A percentile compares a stretch with the other conserved stretches of the same genome.
These are phyloP conservation scores for Neodontobutis hainanensis DNA, from an alignment of 2,113 vertebrate genomes.

Conservation along the genomic window DNA sequence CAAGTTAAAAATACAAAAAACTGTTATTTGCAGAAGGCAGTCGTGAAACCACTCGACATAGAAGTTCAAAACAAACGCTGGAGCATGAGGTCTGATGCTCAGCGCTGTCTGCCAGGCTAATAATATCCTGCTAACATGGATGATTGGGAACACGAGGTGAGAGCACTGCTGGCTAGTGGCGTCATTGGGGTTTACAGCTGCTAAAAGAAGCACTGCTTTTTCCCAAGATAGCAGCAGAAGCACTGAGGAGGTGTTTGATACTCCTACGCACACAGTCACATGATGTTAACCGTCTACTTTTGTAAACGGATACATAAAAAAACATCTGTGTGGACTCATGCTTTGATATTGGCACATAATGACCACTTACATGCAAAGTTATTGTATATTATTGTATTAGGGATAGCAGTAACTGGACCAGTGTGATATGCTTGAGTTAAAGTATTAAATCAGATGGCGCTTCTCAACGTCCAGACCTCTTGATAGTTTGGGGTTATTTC, in stretches of 20 bases:
- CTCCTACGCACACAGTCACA: slow-evolving; percentile 16
- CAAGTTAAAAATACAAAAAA: background rate
- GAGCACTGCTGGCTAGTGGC: slow-evolving; percentile 51
- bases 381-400: too few species aligned
- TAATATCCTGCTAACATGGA: slow-evolving; percentile 52
- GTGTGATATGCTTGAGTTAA: too few species aligned
- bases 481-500: too few species aligned
- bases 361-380: too few species aligned
- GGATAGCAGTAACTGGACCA: too few species aligned
- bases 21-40: background rate
- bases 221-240: slow-evolving; percentile 32
- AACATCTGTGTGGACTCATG: background rate
- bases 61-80: slow-evolving; percentile 40
- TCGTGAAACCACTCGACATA: background rate
- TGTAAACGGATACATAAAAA: background rate
- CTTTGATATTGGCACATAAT: background rate
- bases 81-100: slow-evolving; percentile 33
- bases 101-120: slow-evolving; percentile 48
- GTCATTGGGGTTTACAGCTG: slow-evolving; percentile 51
- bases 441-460: too few species aligned
- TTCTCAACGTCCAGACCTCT: too few species aligned
- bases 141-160: slow-evolving; percentile 67
- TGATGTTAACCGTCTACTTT: slow-evolving; percentile 44
- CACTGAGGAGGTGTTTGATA: slow-evolving; percentile 26
- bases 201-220: slow-evolving; percentile 47